phyloP scores from a whole-genome alignment of 2,797 vertebrate species.

The Sebastes flavidus region DNA sequence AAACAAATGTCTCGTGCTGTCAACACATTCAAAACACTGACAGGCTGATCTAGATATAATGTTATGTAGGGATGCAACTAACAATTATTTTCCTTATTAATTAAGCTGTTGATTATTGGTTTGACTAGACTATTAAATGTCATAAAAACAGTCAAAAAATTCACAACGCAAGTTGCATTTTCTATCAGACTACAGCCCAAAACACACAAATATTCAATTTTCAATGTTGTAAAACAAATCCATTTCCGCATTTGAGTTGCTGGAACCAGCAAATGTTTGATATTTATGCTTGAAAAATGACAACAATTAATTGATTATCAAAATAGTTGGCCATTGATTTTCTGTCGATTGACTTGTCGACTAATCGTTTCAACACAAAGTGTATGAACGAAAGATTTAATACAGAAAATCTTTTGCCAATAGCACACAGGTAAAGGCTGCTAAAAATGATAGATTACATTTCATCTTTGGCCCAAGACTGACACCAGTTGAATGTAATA shows the following conservation, averaged over 20 bases:
- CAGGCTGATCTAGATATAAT: neutral
- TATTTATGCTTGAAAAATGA: neutral
- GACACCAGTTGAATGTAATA: neutral
- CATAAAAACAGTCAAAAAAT: neutral
- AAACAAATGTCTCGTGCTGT: neutral
- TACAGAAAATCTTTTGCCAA: neutral
- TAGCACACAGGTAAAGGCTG: neutral
- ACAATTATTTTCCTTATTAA: neutral
- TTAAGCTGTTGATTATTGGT: neutral
- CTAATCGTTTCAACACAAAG: neutral
- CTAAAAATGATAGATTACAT: neutral
- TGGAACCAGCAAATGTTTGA: neutral
- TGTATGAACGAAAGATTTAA: neutral
- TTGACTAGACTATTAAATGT: neutral
- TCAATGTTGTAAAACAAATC: neutral
- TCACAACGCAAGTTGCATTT: neutral
- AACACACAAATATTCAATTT: neutral
- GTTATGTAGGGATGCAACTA: neutral
- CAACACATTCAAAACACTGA: neutral
- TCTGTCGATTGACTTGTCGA: neutral
- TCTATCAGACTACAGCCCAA: too few relatives aligned
- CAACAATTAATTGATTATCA: neutral
- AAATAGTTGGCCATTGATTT: neutral
- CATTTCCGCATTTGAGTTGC: neutral
- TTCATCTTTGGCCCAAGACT: neutral